A percentile compares a stretch with the other conserved stretches of the same genome.
These are phyloP conservation scores for Muscina levida DNA, from an alignment of 2,888 invertebrate species.

Conservation along the genomic window DNA sequence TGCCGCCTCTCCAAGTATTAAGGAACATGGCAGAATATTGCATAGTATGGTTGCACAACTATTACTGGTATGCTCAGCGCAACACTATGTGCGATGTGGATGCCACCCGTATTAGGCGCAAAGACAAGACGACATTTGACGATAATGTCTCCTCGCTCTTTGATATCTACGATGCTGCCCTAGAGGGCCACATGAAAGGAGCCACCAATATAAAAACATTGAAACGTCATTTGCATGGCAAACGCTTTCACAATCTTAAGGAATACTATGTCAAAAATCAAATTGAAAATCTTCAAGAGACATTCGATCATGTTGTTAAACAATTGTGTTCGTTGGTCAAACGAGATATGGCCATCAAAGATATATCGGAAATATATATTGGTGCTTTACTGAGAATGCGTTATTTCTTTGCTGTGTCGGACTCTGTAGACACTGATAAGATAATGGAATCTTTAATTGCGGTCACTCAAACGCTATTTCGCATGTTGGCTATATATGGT, in stretches of 20 bases:
- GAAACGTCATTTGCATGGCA: conserved; percentile 70
- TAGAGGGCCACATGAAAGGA: conserved; percentile 71
- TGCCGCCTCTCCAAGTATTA: conserved; percentile 75
- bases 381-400: conserved; percentile 73
- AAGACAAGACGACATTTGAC: conserved; percentile 72
- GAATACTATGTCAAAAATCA: conserved; percentile 67
- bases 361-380: conserved; percentile 71
- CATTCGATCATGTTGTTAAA: conserved; percentile 63
- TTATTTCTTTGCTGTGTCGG: conserved; percentile 73
- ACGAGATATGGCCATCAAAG: conserved; percentile 70
- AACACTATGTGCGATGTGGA: conserved; percentile 73
- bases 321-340: conserved; percentile 70
- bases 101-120: conserved; percentile 70
- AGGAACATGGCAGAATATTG: conserved; percentile 74
- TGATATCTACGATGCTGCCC: conserved; percentile 73
- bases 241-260: conserved; percentile 70
- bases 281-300: conserved; percentile 62
- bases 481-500: conserved; percentile 74
- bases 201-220: conserved; percentile 71
- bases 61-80: conserved; percentile 76
- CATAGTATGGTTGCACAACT: conserved; percentile 76
- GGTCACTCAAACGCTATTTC: conserved; percentile 74
- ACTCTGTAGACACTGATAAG: conserved; percentile 58
- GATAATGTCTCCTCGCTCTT: conserved; percentile 69
- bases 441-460: conserved; percentile 70